Evolutionary conservation across 1,140 invertebrate species (phyloP).

Genomic region (Schmidtea mediterranea): DNA sequence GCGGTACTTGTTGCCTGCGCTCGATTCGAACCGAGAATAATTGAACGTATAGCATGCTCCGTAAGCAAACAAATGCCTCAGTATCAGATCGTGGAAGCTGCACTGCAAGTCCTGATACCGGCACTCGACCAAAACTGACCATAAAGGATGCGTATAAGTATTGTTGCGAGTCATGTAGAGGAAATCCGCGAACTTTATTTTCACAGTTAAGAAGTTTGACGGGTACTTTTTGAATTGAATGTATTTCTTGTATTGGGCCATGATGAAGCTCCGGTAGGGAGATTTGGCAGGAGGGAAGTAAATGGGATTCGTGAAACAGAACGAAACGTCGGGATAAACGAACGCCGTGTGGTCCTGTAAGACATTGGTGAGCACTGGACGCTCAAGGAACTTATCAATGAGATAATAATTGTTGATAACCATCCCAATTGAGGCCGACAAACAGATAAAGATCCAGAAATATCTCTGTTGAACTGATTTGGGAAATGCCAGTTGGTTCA

Average conservation of each 20-base stretch:
- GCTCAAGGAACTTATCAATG: not conserved
- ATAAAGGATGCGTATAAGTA: not conserved
- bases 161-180: not conserved
- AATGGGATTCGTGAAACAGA: slow-evolving; percentile 4
- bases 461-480: not conserved
- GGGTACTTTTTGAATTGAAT: not conserved
- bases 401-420: slow-evolving; percentile 2
- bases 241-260: not conserved
- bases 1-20: too few relatives aligned
- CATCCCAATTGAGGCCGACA: not conserved
- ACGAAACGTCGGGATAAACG: slow-evolving; percentile 2
- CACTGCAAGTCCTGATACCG: too few relatives aligned
- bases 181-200: too few relatives aligned
- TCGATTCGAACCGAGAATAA: too few relatives aligned
- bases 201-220: not conserved
- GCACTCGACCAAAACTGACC: not conserved
- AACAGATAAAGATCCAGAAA: slow-evolving; percentile 5
- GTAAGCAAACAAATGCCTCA: too few relatives aligned
- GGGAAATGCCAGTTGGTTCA: slow-evolving; percentile 1
- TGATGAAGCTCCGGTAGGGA: not conserved
- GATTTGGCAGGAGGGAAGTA: slow-evolving; percentile 1
- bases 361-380: slow-evolving; percentile 2
- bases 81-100: too few relatives aligned
- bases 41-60: not conserved
- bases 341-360: slow-evolving; percentile 3